Evolutionary conservation across 2,113 vertebrate genomes (phyloP).

Genomic region (Gila orcuttii): DNA sequence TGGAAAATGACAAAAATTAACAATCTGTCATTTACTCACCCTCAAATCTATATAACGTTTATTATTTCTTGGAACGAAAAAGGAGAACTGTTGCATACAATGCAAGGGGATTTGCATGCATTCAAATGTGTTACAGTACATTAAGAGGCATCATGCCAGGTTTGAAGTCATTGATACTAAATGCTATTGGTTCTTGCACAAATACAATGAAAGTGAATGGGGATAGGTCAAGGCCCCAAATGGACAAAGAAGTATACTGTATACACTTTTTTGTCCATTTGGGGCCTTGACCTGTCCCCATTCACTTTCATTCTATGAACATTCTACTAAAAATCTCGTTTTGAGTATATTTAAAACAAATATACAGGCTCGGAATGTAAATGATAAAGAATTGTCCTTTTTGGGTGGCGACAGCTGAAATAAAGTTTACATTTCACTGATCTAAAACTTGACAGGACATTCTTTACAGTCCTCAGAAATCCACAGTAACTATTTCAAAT

Average conservation of each 20-base stretch:
- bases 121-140: not conserved
- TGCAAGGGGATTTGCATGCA: not conserved
- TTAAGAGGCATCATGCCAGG: not conserved
- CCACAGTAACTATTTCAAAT: not conserved
- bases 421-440: not conserved
- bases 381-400: not conserved
- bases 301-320: not conserved
- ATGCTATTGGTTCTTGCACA: not conserved
- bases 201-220: not conserved
- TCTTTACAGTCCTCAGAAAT: not conserved
- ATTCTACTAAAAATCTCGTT: not conserved
- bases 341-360: not conserved
- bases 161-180: not conserved
- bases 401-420: not conserved
- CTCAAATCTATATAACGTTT: not conserved
- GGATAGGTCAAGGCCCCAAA: not conserved
- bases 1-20: not conserved
- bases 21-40: not conserved
- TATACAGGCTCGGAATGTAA: not conserved
- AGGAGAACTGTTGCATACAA: slow-evolving; percentile 1
- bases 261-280: too few species aligned
- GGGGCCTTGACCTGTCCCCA: not conserved
- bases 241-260: too few species aligned
- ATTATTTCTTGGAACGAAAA: not conserved
- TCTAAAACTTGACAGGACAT: not conserved